phyloP scores from a whole-genome alignment of 1,140 invertebrate species.

The Nasonia vitripennis region DNA sequence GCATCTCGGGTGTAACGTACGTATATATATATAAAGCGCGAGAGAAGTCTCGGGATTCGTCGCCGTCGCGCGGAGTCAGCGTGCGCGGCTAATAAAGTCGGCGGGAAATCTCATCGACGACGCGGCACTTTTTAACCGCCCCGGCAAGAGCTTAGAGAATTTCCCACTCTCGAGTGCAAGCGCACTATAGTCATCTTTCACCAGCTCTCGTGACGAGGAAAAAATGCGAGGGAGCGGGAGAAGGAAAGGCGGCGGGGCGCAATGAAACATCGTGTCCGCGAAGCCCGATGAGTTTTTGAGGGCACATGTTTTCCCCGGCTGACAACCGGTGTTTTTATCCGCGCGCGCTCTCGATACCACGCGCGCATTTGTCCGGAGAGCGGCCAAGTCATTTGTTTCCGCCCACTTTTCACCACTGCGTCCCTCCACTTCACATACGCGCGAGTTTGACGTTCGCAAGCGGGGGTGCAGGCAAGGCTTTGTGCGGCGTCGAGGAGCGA shows the following conservation, averaged over 20 bases:
- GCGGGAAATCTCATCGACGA: constrained; percentile 26
- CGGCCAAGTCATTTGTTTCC: constrained; percentile 33
- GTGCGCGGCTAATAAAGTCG: constrained; percentile 20
- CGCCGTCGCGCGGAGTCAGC: not conserved
- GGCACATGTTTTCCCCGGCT: not conserved
- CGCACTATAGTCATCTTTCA: not conserved
- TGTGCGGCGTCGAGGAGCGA: not conserved
- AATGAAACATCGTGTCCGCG: constrained; percentile 8
- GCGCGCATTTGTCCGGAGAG: constrained; percentile 13
- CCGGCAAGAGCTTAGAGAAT: not conserved
- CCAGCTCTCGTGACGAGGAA: not conserved
- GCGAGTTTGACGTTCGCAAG: constrained; percentile 27
- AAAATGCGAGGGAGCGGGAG: not conserved
- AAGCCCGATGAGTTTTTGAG: constrained; percentile 24
- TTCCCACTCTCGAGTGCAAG: not conserved
- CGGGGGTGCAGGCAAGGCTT: not conserved
- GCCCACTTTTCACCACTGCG: constrained; percentile 13
- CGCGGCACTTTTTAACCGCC: constrained; percentile 20
- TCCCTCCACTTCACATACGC: not conserved
- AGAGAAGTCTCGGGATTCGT: not conserved
- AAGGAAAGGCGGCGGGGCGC: not conserved
- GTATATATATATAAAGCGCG: not conserved
- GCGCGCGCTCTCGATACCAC: not conserved
- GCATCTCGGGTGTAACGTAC: not conserved
- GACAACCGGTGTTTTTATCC: not conserved